A percentile compares a stretch with the other conserved stretches of the same genome.
These are phyloP conservation scores for Phaetusa simplex DNA, from an alignment of 2,113 vertebrate species.

Conservation along the genomic window DNA sequence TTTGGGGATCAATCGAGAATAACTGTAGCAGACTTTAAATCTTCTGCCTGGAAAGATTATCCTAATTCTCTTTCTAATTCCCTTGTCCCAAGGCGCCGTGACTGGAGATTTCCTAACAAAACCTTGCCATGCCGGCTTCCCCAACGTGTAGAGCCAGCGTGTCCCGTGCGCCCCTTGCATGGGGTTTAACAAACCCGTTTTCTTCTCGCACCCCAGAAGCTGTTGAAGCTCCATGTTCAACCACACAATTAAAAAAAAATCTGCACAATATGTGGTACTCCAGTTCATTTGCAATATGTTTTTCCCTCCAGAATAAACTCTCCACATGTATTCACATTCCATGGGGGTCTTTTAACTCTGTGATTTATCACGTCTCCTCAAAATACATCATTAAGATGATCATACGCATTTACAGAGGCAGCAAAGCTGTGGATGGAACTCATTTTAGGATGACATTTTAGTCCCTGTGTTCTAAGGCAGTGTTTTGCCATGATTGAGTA, in stretches of 20 bases:
- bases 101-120: constrained; percentile 35
- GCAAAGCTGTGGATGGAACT: background rate
- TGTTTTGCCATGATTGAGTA: constrained; percentile 36
- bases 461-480: constrained; percentile 18
- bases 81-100: constrained; percentile 6
- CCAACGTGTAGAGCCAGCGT: background rate
- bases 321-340: background rate
- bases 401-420: background rate
- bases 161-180: background rate
- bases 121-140: background rate
- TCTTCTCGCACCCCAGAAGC: background rate
- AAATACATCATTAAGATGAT: constrained; percentile 10
- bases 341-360: background rate
- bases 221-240: background rate
- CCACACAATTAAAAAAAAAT: background rate
- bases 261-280: accelerated
- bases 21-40: constrained; percentile 62
- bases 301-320: background rate
- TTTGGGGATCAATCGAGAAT: constrained; percentile 42
- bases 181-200: background rate
- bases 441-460: background rate
- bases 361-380: constrained; percentile 28
- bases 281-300: background rate
- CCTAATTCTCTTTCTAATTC: constrained; percentile 61
- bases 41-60: constrained; percentile 62